These are phyloP conservation scores for Araneus ventricosus DNA, from an alignment of 1,140 invertebrate species.

Conservation along the genomic window DNA sequence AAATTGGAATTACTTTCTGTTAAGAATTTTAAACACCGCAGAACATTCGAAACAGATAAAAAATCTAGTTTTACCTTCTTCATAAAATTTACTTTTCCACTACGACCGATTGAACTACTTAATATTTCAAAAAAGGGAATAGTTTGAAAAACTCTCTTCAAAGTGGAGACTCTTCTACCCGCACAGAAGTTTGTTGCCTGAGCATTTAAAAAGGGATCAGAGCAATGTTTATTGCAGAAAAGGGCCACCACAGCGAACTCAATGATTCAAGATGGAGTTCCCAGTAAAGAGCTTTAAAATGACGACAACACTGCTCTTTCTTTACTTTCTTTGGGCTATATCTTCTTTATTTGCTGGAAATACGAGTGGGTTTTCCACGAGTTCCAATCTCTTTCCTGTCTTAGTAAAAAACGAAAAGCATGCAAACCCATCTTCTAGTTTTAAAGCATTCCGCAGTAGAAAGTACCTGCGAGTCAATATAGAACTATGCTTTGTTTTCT, in stretches of 20 bases:
- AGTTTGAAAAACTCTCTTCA: not conserved
- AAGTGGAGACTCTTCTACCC: not conserved
- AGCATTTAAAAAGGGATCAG: not conserved
- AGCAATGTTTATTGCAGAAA: not conserved
- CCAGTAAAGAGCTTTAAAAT: conserved; percentile 18
- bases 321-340: not conserved
- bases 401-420: not conserved
- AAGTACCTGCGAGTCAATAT: not conserved
- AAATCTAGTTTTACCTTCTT: not conserved
- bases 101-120: not conserved
- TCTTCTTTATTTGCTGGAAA: not conserved
- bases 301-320: not conserved
- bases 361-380: not conserved
- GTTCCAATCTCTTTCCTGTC: not conserved
- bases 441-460: not conserved
- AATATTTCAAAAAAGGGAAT: not conserved
- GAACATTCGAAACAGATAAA: not conserved
- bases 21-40: not conserved
- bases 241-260: not conserved
- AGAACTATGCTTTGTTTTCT: not conserved
- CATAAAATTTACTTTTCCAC: not conserved
- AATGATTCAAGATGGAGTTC: not conserved
- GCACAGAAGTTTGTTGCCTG: not conserved
- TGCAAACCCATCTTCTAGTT: not conserved
- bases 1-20: not conserved